phyloP scores from a whole-genome alignment of 2,797 vertebrate genomes.

The Mus spretus region DNA sequence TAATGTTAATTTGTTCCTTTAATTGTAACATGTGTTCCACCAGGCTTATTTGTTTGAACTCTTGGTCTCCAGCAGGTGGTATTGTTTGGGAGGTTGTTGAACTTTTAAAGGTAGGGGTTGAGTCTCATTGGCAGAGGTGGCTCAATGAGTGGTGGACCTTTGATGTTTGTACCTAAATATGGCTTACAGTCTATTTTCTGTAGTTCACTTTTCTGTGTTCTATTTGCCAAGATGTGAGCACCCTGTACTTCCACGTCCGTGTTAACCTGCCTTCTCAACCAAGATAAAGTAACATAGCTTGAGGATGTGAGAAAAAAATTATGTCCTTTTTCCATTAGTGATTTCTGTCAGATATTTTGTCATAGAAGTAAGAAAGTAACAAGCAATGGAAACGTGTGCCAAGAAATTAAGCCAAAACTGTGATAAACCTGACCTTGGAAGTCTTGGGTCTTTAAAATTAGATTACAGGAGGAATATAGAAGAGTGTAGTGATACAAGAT shows the following conservation, averaged over 20 bases:
- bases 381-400: neutral
- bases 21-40: neutral
- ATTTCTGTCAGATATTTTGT: neutral
- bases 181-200: neutral
- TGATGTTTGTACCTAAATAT: neutral
- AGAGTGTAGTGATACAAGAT: neutral
- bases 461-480: neutral
- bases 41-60: neutral
- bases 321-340: neutral
- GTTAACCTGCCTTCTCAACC: neutral
- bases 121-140: neutral
- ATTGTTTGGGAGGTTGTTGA: neutral
- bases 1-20: neutral
- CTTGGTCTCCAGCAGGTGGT: neutral
- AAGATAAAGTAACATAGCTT: neutral
- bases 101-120: fast-evolving
- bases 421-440: neutral
- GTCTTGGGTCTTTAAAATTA: neutral
- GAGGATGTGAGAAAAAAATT: neutral
- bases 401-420: neutral
- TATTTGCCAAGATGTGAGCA: neutral
- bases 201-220: neutral
- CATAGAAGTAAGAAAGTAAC: neutral
- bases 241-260: neutral
- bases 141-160: neutral